Evolutionary conservation across 2,797 vertebrate species (phyloP).

Genomic region (Dicrostonyx torquatus): DNA sequence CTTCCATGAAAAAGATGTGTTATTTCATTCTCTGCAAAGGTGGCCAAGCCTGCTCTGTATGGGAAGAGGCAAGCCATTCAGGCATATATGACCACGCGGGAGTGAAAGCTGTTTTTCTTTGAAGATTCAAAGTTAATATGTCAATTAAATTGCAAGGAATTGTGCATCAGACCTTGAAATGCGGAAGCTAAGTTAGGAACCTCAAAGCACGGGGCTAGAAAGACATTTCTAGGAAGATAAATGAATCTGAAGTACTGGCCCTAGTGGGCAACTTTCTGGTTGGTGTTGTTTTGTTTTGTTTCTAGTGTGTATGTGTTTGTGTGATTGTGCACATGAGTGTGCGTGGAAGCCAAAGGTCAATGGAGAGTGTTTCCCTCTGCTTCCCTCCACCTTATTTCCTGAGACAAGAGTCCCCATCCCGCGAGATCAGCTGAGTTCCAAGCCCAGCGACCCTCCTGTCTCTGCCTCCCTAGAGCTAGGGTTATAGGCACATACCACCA

Average conservation of each 20-base stretch:
- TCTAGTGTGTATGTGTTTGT: background rate
- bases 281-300: background rate
- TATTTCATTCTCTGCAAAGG: slow-evolving; percentile 77
- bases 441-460: background rate
- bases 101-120: slow-evolving; percentile 71
- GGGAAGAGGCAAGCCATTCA: slow-evolving; percentile 44
- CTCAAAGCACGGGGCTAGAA: slow-evolving; percentile 44
- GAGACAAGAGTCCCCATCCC: background rate
- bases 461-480: background rate
- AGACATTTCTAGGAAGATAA: slow-evolving; percentile 53
- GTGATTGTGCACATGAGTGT: background rate
- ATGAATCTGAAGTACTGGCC: background rate
- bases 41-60: slow-evolving; percentile 56
- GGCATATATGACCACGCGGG: slow-evolving; percentile 16
- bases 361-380: background rate
- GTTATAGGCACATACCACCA: background rate
- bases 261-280: background rate
- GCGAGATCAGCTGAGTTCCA: background rate
- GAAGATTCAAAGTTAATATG: slow-evolving; percentile 73
- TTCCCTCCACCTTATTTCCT: background rate
- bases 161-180: slow-evolving; percentile 62
- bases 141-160: slow-evolving; percentile 66
- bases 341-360: background rate
- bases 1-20: slow-evolving; percentile 72
- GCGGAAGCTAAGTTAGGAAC: slow-evolving; percentile 41